A percentile compares a stretch with the other conserved stretches of the same genome.
These are phyloP conservation scores for Drosophila quasianomalipes DNA, from an alignment of 2,888 invertebrate species.

Conservation along the genomic window DNA sequence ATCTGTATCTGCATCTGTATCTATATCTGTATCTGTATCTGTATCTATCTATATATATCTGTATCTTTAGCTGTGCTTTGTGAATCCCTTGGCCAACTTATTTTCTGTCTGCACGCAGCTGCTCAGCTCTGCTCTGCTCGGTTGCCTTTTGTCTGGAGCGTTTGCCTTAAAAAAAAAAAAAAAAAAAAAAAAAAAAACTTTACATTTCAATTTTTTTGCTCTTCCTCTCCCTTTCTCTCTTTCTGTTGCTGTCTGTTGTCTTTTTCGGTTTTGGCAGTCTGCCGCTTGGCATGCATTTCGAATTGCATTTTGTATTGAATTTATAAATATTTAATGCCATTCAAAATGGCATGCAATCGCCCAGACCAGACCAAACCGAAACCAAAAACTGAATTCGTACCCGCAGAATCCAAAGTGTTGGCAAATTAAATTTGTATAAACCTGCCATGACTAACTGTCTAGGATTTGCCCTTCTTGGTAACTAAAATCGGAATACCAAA, in stretches of 20 bases:
- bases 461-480: constrained; percentile 52
- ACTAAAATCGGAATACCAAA: constrained; percentile 16
- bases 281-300: constrained; percentile 76
- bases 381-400: constrained; percentile 34
- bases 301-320: constrained; percentile 84
- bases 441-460: constrained; percentile 64
- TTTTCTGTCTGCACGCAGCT: constrained; percentile 54
- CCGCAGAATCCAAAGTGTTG: constrained; percentile 55
- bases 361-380: constrained; percentile 40
- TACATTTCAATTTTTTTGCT: constrained; percentile 73
- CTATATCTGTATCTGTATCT: constrained; percentile 16
- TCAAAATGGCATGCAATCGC: constrained; percentile 76
- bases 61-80: constrained; percentile 1
- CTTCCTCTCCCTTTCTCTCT: background rate
- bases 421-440: constrained; percentile 67
- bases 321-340: constrained; percentile 85
- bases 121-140: constrained; percentile 27
- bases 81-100: constrained; percentile 53
- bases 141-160: constrained; percentile 58
- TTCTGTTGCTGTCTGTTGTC: background rate
- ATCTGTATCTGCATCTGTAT: constrained; percentile 18
- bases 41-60: background rate
- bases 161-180: constrained; percentile 57
- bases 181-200: constrained; percentile 58
- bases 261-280: constrained; percentile 58